Percentiles rank a stretch among this genome's conserved stretches.
phyloP scores from a whole-genome alignment of 2,888 invertebrate genomes.

The Melieria omissa region DNA sequence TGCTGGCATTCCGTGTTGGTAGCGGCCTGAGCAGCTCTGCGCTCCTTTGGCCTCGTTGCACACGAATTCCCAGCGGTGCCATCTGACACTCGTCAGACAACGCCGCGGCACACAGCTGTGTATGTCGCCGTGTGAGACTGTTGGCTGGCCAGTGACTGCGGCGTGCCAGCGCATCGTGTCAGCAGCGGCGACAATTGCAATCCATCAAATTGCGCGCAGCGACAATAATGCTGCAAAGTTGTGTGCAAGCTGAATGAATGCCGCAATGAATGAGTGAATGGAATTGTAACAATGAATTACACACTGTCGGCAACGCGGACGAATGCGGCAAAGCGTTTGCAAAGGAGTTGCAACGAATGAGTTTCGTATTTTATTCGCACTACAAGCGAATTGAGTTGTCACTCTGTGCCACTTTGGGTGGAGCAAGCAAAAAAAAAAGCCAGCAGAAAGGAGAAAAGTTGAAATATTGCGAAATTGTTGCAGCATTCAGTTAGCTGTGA shows the following conservation, averaged over 20 bases:
- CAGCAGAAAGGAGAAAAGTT: no score
- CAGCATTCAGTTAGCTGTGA: no score
- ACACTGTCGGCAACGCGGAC: neutral
- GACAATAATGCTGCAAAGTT: neutral
- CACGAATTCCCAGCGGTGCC: no score
- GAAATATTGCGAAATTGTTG: no score
- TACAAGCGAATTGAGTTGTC: no score
- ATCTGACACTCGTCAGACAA: no score
- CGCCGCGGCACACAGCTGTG: no score
- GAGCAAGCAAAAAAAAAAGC: no score
- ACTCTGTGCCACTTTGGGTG: no score
- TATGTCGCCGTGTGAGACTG: no score
- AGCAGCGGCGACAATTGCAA: constrained; percentile 41
- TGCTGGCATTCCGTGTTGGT: constrained; percentile 12
- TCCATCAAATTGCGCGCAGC: constrained; percentile 36
- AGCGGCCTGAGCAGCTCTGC: constrained; percentile 1
- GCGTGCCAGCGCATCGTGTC: constrained; percentile 36
- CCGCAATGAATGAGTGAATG: constrained; percentile 11
- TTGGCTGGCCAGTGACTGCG: constrained; percentile 21
- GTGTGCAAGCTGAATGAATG: neutral
- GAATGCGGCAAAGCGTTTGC: neutral
- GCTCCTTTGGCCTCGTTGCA: neutral
- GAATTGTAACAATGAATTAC: constrained; percentile 27
- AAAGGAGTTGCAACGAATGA: no score
- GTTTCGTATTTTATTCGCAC: no score